A percentile compares a stretch with the other conserved stretches of the same genome.
Conservation (phyloP, 2,797 vertebrate genomes). For the Smutsia temminckii region DNA sequence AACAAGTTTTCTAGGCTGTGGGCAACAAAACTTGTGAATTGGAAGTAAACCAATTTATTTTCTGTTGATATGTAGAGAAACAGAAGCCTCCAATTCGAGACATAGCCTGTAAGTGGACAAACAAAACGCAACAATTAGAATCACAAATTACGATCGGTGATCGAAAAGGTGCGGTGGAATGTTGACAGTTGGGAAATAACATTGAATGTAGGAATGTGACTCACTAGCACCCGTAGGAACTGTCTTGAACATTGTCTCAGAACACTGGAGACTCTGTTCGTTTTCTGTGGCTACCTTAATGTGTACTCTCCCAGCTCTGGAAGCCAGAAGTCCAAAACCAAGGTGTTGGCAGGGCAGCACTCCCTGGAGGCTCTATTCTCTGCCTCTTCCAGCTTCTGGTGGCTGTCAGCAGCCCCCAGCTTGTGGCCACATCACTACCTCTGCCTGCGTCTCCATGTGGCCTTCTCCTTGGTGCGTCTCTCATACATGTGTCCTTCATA, state of each 20-base stretch:
- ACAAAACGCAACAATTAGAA: not conserved
- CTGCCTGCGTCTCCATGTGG: not conserved
- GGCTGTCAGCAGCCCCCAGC: not conserved
- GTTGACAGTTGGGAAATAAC: not conserved
- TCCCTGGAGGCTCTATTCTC: not conserved
- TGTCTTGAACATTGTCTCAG: not conserved
- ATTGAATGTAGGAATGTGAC: not conserved
- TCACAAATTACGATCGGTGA: not conserved
- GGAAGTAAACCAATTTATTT: not conserved
- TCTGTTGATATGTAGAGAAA: not conserved
- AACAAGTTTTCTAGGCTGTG: not conserved
- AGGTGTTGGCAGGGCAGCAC: not conserved
- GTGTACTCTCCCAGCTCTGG: not conserved
- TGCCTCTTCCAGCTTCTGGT: not conserved
- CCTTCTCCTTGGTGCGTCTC: not conserved
- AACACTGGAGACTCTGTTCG: accelerated
- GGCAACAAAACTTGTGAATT: not conserved
- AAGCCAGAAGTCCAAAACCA: not conserved
- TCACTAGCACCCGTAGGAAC: not conserved
- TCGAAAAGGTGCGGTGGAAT: not conserved
- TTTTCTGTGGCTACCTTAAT: not conserved
- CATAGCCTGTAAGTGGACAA: too few relatives aligned
- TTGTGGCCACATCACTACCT: not conserved
- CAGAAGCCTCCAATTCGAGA: not conserved
- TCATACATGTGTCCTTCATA: not conserved